These are phyloP conservation scores for Menidia beryllina DNA, from an alignment of 2,113 vertebrate genomes.

Conservation along the genomic window DNA sequence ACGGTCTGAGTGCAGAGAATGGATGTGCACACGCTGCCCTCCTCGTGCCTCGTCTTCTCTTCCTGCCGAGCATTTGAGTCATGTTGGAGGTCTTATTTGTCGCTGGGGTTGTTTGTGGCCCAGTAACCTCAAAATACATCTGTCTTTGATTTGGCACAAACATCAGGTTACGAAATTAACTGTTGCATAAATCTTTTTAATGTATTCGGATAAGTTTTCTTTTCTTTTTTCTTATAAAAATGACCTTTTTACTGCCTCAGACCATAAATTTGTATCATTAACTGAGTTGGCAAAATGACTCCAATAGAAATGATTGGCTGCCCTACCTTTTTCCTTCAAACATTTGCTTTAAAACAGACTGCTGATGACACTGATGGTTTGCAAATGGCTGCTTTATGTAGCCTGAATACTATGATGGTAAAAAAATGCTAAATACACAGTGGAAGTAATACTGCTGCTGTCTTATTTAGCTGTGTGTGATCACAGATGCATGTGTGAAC, in stretches of 20 bases:
- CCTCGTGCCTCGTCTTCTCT: background rate
- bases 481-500: conserved; percentile 23
- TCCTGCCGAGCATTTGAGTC: background rate
- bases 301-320: no score
- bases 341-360: no score
- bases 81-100: conserved; percentile 23
- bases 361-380: no score
- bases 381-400: conserved; percentile 23
- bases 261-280: no score
- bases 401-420: conserved; percentile 21
- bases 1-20: conserved; percentile 57
- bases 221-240: no score
- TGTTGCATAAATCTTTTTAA: background rate
- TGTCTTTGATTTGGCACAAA: conserved; percentile 26
- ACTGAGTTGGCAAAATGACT: no score
- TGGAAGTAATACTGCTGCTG: conserved; percentile 8
- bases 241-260: no score
- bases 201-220: background rate
- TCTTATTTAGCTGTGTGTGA: conserved; percentile 1
- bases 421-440: conserved; percentile 28
- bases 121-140: conserved; percentile 6
- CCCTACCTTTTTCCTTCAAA: no score
- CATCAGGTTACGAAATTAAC: background rate
- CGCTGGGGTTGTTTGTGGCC: conserved; percentile 11
- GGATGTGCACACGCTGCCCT: conserved; percentile 27